These are phyloP conservation scores for Bettongia penicillata DNA, from an alignment of 2,113 vertebrate genomes.

Conservation along the genomic window DNA sequence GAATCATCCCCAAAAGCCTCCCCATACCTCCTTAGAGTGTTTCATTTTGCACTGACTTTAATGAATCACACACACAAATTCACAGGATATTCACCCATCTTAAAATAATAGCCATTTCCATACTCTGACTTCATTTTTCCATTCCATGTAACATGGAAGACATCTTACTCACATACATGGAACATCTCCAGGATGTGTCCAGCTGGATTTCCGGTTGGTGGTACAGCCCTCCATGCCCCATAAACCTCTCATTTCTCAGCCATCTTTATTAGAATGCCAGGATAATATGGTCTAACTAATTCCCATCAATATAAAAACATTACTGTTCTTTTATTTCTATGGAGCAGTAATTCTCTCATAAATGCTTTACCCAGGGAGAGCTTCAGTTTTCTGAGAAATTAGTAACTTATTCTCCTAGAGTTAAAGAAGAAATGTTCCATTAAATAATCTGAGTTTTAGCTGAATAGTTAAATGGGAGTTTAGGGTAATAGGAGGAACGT, in stretches of 20 bases:
- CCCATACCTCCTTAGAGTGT: slow-evolving; percentile 42
- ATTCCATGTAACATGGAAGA: slow-evolving; percentile 47
- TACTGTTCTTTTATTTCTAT: slow-evolving; percentile 9
- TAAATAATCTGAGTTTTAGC: slow-evolving; percentile 16
- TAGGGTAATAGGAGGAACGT: background rate
- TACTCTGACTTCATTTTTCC: slow-evolving; percentile 68
- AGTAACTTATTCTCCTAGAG: background rate
- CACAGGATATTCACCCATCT: slow-evolving; percentile 63
- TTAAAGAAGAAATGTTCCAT: slow-evolving; percentile 9
- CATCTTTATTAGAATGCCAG: slow-evolving; percentile 27
- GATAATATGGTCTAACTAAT: slow-evolving; percentile 15
- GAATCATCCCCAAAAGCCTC: slow-evolving; percentile 66
- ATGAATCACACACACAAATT: background rate
- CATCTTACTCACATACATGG: slow-evolving; percentile 43
- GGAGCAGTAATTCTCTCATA: background rate
- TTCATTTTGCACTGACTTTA: background rate
- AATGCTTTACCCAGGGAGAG: slow-evolving; percentile 39
- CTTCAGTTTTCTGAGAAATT: background rate
- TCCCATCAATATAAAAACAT: slow-evolving; percentile 20
- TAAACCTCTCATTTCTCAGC: slow-evolving; percentile 34
- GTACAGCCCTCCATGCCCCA: background rate
- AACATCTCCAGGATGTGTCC: slow-evolving; percentile 61
- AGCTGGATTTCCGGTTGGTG: background rate
- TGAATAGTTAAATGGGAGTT: background rate
- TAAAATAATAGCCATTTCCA: slow-evolving; percentile 72